These are phyloP conservation scores for Poeciliopsis prolifica DNA, from an alignment of 2,113 vertebrate species.

Conservation along the genomic window DNA sequence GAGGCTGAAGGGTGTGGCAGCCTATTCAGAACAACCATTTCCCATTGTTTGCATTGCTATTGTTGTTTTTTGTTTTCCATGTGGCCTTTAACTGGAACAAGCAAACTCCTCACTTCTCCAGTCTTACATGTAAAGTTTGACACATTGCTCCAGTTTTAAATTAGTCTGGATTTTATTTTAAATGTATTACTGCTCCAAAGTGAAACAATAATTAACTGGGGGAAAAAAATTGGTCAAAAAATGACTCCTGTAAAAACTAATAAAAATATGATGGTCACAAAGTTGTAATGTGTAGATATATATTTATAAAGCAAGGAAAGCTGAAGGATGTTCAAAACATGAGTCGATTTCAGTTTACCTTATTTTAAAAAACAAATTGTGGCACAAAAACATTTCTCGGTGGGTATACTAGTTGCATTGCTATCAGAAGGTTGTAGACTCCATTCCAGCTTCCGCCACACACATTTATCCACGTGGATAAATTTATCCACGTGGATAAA, in stretches of 20 bases:
- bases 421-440: too few relatives aligned
- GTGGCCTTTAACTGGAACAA: slow-evolving; percentile 20
- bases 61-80: slow-evolving; percentile 17
- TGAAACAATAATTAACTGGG: neutral
- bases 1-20: slow-evolving; percentile 45
- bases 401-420: too few relatives aligned
- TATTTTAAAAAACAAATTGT: too few relatives aligned
- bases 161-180: neutral
- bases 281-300: neutral
- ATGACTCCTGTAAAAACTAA: neutral
- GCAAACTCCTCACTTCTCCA: slow-evolving; percentile 27
- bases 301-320: neutral
- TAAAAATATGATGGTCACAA: neutral
- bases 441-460: too few relatives aligned
- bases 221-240: neutral
- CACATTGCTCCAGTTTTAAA: neutral
- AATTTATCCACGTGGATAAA: too few relatives aligned
- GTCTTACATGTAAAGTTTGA: neutral
- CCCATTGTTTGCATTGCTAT: slow-evolving; percentile 52
- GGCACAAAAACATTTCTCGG: too few relatives aligned
- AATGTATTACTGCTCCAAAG: neutral
- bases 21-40: slow-evolving; percentile 10
- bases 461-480: too few relatives aligned
- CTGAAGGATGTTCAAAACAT: neutral
- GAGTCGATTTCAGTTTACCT: neutral